Percentiles rank a stretch among this genome's conserved stretches.
Evolutionary conservation across 2,888 invertebrate species (phyloP).

Genomic region (Odontocerum albicorne): DNA sequence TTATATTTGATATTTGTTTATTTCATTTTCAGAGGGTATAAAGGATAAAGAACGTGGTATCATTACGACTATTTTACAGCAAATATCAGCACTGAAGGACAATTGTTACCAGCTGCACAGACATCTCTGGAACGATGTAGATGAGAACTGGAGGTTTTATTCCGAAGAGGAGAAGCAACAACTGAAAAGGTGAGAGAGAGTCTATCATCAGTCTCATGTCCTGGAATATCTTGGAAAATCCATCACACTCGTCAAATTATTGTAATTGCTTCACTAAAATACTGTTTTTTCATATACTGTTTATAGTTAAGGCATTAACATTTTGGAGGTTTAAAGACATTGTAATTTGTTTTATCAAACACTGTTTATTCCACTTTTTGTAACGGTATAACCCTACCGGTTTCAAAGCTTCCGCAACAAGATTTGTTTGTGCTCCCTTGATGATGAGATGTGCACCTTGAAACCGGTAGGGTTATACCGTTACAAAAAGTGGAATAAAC

Average conservation of each 20-base stretch:
- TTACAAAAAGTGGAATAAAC: too few species aligned
- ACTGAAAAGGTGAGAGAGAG: conserved; percentile 80
- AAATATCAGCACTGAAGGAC: conserved; percentile 81
- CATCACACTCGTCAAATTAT: background rate
- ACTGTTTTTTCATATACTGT: background rate
- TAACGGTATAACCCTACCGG: too few species aligned
- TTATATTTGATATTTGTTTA: too few species aligned
- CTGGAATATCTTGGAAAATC: too few species aligned
- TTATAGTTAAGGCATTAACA: background rate
- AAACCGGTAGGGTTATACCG: too few species aligned
- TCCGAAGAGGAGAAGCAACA: conserved; percentile 85
- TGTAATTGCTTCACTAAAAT: background rate
- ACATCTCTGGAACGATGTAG: conserved; percentile 90
- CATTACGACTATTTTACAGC: conserved; percentile 76
- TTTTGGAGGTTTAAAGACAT: too few species aligned
- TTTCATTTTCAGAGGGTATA: conserved; percentile 74
- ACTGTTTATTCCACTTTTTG: too few species aligned
- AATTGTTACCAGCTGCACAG: conserved; percentile 87
- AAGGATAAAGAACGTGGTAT: conserved; percentile 79
- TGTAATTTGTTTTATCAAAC: background rate
- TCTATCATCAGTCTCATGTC: too few species aligned
- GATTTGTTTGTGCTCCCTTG: too few species aligned
- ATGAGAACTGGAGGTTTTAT: conserved; percentile 94
- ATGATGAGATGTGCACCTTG: too few species aligned
- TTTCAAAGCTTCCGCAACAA: too few species aligned